Evolutionary conservation across 2,797 vertebrate species (phyloP).

Genomic region (Fistularia commersonii): DNA sequence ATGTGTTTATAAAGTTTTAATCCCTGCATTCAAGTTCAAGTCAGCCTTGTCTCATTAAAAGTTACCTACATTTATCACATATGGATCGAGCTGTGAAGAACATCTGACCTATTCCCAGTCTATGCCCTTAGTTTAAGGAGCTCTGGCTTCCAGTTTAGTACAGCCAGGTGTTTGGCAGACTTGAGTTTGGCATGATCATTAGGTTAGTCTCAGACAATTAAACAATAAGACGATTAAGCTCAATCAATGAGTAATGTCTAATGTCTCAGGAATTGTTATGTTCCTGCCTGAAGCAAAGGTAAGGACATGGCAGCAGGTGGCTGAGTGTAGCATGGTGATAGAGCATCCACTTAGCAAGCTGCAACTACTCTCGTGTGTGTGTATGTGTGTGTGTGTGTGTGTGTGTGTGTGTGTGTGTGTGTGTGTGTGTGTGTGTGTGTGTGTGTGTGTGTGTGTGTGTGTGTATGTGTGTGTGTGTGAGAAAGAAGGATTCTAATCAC

Average conservation of each 20-base stretch:
- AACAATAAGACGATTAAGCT: constrained; percentile 58
- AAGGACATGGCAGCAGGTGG: constrained; percentile 57
- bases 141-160: constrained; percentile 33
- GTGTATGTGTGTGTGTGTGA: constrained; percentile 25
- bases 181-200: constrained; percentile 60
- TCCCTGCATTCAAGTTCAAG: constrained; percentile 7
- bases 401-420: constrained; percentile 17
- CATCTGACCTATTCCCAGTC: constrained; percentile 35
- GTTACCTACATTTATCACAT: constrained; percentile 26
- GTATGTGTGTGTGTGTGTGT: constrained; percentile 17
- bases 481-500: constrained; percentile 51
- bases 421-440: constrained; percentile 19
- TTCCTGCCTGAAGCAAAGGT: constrained; percentile 41
- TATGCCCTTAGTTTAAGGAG: constrained; percentile 33
- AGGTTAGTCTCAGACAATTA: constrained; percentile 64
- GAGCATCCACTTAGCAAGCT: constrained; percentile 53
- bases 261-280: constrained; percentile 47
- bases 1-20: constrained; percentile 31
- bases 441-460: constrained; percentile 7
- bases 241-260: constrained; percentile 65
- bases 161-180: constrained; percentile 63
- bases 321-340: constrained; percentile 42
- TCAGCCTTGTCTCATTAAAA: constrained; percentile 46
- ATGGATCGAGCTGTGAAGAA: constrained; percentile 31
- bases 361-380: constrained; percentile 33